Conservation (phyloP, 1,140 invertebrate genomes). For the Nephotettix cincticeps region DNA sequence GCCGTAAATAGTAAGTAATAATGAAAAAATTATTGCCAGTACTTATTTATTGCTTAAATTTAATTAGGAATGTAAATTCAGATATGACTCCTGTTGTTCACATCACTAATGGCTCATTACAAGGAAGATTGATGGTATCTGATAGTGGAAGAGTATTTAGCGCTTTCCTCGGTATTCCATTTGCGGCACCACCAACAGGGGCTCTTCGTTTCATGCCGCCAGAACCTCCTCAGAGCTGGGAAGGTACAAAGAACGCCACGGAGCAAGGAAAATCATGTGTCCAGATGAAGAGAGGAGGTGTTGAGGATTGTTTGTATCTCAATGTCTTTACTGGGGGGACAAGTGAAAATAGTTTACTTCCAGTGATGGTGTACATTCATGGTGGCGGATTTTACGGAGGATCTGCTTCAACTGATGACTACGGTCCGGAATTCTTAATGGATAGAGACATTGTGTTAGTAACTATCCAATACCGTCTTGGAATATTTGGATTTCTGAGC, state of each 20-base stretch:
- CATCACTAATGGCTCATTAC: not conserved
- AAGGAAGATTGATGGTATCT: not conserved
- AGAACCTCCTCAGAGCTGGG: constrained; percentile 47
- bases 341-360: constrained; percentile 35
- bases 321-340: constrained; percentile 56
- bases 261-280: constrained; percentile 48
- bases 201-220: constrained; percentile 40
- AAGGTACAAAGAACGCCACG: constrained; percentile 48
- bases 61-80: too few relatives aligned
- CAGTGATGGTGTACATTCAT: constrained; percentile 55
- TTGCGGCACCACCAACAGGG: not conserved
- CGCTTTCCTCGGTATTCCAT: constrained; percentile 3
- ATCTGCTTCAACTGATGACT: constrained; percentile 34
- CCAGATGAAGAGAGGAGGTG: constrained; percentile 42
- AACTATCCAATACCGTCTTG: constrained; percentile 50
- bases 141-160: not conserved
- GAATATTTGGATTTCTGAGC: constrained; percentile 38
- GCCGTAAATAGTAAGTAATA: too few relatives aligned
- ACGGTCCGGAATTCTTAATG: constrained; percentile 42
- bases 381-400: constrained; percentile 51
- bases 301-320: constrained; percentile 68
- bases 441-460: constrained; percentile 49
- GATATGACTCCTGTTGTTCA: not conserved
- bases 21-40: too few relatives aligned
- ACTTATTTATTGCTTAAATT: too few relatives aligned